A percentile compares a stretch with the other conserved stretches of the same genome.
Conservation (phyloP, 2,888 invertebrate genomes). For the Agriopis marginaria region DNA sequence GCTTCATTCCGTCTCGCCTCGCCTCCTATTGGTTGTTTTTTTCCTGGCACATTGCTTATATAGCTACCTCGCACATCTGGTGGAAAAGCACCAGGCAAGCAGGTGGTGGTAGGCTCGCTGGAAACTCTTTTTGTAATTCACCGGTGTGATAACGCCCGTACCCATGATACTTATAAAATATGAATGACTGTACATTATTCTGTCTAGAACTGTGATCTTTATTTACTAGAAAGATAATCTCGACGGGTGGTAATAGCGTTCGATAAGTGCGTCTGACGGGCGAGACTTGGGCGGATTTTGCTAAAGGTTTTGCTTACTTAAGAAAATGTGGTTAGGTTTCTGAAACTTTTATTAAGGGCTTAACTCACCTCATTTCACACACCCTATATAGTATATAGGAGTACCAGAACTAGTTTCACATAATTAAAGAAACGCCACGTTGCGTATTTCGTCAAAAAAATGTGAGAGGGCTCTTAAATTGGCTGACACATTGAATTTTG, state of each 20-base stretch:
- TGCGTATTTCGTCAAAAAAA: too few relatives aligned
- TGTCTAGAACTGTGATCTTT: constrained; percentile 21
- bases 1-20: too few relatives aligned
- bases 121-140: not conserved
- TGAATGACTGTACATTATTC: constrained; percentile 2
- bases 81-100: too few relatives aligned
- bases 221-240: constrained; percentile 34
- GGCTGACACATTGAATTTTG: too few relatives aligned
- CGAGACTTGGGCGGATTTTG: constrained; percentile 25
- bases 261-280: constrained; percentile 38
- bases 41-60: too few relatives aligned
- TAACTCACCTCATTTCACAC: too few relatives aligned
- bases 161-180: constrained; percentile 21
- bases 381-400: too few relatives aligned
- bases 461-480: too few relatives aligned
- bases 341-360: constrained; percentile 2
- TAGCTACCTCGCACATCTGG: too few relatives aligned
- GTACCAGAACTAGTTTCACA: too few relatives aligned
- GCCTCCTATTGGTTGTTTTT: too few relatives aligned
- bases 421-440: too few relatives aligned
- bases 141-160: constrained; percentile 1
- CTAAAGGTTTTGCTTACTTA: constrained; percentile 20
- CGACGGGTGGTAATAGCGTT: constrained; percentile 37
- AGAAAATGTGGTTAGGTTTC: constrained; percentile 4
- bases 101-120: not conserved